phyloP scores from a whole-genome alignment of 1,140 invertebrate genomes.

The Polyergus mexicanus region DNA sequence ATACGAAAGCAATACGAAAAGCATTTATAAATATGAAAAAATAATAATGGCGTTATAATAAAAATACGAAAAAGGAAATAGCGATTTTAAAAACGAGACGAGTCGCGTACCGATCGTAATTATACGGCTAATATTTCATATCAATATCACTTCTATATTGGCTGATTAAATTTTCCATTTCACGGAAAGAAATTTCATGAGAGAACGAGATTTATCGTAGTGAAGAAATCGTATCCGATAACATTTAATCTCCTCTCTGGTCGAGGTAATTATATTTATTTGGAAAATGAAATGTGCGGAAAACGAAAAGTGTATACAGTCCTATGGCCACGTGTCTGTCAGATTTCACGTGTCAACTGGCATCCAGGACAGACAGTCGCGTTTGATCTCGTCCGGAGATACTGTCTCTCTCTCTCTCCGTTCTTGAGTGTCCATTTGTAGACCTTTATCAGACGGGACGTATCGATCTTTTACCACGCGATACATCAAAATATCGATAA shows the following conservation, averaged over 20 bases:
- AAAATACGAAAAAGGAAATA: not conserved
- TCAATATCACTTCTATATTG: slow-evolving; percentile 14
- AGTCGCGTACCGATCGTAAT: not conserved
- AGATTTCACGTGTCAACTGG: slow-evolving; percentile 68
- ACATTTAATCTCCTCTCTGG: slow-evolving; percentile 5
- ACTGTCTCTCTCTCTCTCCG: slow-evolving; percentile 67
- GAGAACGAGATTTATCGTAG: not conserved
- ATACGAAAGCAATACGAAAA: not conserved
- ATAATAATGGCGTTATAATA: not conserved
- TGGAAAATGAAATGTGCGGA: slow-evolving; percentile 24
- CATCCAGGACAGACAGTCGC: slow-evolving; percentile 52
- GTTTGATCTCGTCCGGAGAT: slow-evolving; percentile 71
- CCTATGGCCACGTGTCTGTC: slow-evolving; percentile 56
- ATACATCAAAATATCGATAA: slow-evolving; percentile 67
- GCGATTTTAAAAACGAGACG: not conserved
- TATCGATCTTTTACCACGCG: slow-evolving; percentile 69
- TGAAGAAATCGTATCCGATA: slow-evolving; percentile 29
- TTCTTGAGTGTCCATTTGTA: slow-evolving; percentile 60
- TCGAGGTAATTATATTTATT: slow-evolving; percentile 50
- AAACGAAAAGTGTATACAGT: slow-evolving; percentile 37
- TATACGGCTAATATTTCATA: not conserved
- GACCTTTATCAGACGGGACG: slow-evolving; percentile 68
- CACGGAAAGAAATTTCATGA: not conserved
- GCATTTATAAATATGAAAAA: not conserved
- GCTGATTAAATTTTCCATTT: not conserved